These are phyloP conservation scores for Embidobia sp. DNA, from an alignment of 2,888 invertebrate species.

Conservation along the genomic window DNA sequence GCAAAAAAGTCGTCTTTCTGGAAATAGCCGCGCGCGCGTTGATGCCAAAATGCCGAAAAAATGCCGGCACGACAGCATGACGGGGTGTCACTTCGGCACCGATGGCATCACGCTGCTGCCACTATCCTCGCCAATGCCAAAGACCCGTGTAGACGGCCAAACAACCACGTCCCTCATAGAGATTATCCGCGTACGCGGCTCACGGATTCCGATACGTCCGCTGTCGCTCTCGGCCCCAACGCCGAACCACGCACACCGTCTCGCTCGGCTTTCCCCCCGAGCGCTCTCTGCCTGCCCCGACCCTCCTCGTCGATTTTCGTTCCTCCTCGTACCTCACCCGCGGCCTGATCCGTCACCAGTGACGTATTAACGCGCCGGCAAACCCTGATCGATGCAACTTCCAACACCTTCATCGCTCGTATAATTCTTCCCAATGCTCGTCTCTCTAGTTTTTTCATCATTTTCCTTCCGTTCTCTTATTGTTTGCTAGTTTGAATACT, in stretches of 20 bases:
- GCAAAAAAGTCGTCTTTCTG: slow-evolving; percentile 46
- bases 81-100: slow-evolving; percentile 23
- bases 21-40: slow-evolving; percentile 26
- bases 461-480: too few relatives aligned
- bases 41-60: slow-evolving; percentile 32
- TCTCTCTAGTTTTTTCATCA: too few relatives aligned
- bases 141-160: slow-evolving; percentile 72
- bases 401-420: too few relatives aligned
- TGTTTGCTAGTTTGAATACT: too few relatives aligned
- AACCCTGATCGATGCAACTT: slow-evolving; percentile 47
- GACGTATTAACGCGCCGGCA: slow-evolving; percentile 52
- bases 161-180: slow-evolving; percentile 70
- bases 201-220: slow-evolving; percentile 77
- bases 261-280: slow-evolving; percentile 43
- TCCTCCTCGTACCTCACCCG: slow-evolving; percentile 62
- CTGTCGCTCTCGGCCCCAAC: slow-evolving; percentile 72
- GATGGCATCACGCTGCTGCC: too few relatives aligned
- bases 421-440: too few relatives aligned
- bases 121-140: slow-evolving; percentile 66
- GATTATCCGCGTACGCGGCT: slow-evolving; percentile 67
- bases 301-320: slow-evolving; percentile 63
- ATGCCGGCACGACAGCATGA: slow-evolving; percentile 24
- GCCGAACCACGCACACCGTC: slow-evolving; percentile 36
- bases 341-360: slow-evolving; percentile 62
- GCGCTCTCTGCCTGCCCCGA: slow-evolving; percentile 43